phyloP scores from a whole-genome alignment of 2,797 vertebrate species.

The Melanotaenia nigrans region DNA sequence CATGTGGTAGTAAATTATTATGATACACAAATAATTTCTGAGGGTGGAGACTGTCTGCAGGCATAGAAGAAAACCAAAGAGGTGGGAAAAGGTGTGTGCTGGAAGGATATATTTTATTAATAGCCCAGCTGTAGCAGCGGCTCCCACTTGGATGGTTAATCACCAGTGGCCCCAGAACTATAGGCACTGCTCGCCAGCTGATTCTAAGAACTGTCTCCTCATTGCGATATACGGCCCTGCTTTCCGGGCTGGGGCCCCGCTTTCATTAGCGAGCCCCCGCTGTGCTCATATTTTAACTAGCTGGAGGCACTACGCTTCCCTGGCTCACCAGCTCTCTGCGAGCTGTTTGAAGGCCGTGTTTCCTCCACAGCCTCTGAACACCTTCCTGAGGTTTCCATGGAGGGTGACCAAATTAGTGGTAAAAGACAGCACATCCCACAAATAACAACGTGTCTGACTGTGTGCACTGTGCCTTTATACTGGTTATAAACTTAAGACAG shows the following conservation, averaged over 20 bases:
- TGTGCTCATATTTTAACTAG: constrained; percentile 80
- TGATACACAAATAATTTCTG: constrained; percentile 70
- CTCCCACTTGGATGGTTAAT: constrained; percentile 83
- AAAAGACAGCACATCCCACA: constrained; percentile 51
- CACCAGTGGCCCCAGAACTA: constrained; percentile 83
- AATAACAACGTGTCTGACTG: constrained; percentile 58
- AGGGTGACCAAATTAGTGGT: constrained; percentile 58
- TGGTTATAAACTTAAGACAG: constrained; percentile 25
- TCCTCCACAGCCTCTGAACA: constrained; percentile 42
- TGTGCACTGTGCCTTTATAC: constrained; percentile 26
- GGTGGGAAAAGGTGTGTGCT: constrained; percentile 45
- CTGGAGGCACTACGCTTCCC: constrained; percentile 66
- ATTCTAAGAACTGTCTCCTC: constrained; percentile 85
- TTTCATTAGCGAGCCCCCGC: constrained; percentile 78
- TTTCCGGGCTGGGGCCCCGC: constrained; percentile 64
- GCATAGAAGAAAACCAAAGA: constrained; percentile 58
- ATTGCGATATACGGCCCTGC: constrained; percentile 75
- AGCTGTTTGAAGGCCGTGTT: constrained; percentile 62
- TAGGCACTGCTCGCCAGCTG: constrained; percentile 77
- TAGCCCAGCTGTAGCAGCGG: constrained; percentile 82
- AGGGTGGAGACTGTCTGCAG: constrained; percentile 62
- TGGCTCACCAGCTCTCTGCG: constrained; percentile 61
- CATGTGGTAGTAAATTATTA: constrained; percentile 72
- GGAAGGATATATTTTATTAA: constrained; percentile 84
- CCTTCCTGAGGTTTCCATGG: constrained; percentile 49